A percentile compares a stretch with the other conserved stretches of the same genome.
Conservation (phyloP, 2,113 vertebrate species). For the Gadus macrocephalus region DNA sequence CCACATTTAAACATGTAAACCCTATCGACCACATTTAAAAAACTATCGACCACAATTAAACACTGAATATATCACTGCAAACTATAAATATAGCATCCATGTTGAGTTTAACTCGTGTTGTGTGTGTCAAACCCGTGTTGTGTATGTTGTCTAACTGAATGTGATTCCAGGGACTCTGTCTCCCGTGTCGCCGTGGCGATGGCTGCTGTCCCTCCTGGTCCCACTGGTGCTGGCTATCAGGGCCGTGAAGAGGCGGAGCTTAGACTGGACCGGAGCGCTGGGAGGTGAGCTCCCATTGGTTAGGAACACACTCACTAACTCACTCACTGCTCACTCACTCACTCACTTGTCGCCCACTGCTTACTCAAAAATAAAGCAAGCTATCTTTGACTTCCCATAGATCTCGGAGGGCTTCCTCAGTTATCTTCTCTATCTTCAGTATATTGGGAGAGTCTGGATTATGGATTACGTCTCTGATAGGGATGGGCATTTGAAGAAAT, state of each 20-base stretch:
- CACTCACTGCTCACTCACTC: no score
- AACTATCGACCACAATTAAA: no score
- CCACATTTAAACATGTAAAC: no score
- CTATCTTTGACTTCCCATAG: not conserved
- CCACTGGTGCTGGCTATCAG: conserved; percentile 75
- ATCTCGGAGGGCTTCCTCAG: no score
- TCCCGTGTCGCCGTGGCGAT: conserved; percentile 93
- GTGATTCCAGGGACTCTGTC: conserved; percentile 75
- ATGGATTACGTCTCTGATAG: no score
- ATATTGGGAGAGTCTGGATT: no score
- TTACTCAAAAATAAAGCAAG: not conserved
- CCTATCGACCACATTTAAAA: no score
- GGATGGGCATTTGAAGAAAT: no score
- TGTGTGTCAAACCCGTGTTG: not conserved
- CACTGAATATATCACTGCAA: no score
- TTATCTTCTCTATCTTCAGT: no score
- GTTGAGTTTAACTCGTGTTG: not conserved
- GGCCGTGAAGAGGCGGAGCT: conserved; percentile 83
- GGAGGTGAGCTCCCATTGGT: conserved; percentile 73
- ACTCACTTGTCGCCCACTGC: no score
- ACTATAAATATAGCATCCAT: no score
- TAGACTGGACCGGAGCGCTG: conserved; percentile 84
- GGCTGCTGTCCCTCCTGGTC: conserved; percentile 88
- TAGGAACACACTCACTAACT: not conserved
- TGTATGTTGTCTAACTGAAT: not conserved